Conservation (phyloP, 2,113 vertebrate species). For the Pantherophis guttatus region DNA sequence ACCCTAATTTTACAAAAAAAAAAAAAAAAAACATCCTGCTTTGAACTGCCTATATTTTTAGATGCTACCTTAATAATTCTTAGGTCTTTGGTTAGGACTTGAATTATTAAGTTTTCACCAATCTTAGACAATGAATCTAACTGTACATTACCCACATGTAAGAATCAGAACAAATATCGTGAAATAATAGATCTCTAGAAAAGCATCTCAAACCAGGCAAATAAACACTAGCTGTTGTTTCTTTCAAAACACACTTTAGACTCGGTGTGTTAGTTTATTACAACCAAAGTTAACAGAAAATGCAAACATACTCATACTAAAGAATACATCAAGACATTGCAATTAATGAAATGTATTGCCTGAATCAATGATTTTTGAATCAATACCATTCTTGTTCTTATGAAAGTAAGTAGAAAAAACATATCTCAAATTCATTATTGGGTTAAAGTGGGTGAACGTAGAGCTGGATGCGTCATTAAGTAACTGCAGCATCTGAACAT, state of each 20-base stretch:
- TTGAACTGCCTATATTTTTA: not conserved
- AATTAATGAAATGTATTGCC: no score
- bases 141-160: not conserved
- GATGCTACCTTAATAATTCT: not conserved
- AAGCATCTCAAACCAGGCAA: slow-evolving; percentile 15
- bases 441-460: no score
- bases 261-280: slow-evolving; percentile 4
- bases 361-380: no score
- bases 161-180: not conserved
- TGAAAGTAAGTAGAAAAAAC: no score
- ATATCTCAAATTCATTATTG: no score
- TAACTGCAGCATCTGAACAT: no score
- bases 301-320: not conserved
- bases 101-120: not conserved
- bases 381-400: no score
- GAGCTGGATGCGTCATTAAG: no score
- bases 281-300: slow-evolving; percentile 5
- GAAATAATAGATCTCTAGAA: not conserved
- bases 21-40: not conserved
- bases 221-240: slow-evolving; percentile 13
- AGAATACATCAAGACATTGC: not conserved
- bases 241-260: slow-evolving; percentile 4
- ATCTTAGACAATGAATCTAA: not conserved
- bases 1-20: not conserved
- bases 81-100: not conserved